A percentile compares a stretch with the other conserved stretches of the same genome.
Evolutionary conservation across 2,113 vertebrate species (phyloP).

Genomic region (Hippocampus abdominalis): DNA sequence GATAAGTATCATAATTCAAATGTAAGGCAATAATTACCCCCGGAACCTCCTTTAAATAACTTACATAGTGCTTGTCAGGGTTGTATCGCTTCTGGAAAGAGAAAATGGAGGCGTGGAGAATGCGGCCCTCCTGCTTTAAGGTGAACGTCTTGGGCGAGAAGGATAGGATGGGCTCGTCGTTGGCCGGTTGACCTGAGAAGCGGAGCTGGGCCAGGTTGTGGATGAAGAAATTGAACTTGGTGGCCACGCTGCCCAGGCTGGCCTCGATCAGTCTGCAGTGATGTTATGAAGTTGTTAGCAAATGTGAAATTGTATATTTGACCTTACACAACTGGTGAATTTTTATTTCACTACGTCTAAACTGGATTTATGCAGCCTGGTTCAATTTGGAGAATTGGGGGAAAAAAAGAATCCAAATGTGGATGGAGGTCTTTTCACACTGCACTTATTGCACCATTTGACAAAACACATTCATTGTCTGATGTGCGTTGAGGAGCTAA

Average conservation of each 20-base stretch:
- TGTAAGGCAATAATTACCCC: not conserved
- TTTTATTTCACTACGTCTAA: not conserved
- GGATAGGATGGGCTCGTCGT: constrained; percentile 91
- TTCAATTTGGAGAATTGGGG: not conserved
- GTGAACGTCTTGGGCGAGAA: constrained; percentile 93
- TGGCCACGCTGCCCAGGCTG: constrained; percentile 94
- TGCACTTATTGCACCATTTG: too few species aligned
- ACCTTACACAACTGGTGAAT: constrained; percentile 25
- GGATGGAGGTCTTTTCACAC: too few species aligned
- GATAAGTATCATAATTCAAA: not conserved
- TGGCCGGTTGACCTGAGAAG: constrained; percentile 92
- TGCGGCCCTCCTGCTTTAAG: constrained; percentile 89
- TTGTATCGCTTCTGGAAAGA: constrained; percentile 98
- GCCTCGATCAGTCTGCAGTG: constrained; percentile 89
- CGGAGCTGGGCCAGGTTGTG: constrained; percentile 95
- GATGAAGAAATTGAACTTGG: constrained; percentile 99
- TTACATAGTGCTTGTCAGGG: constrained; percentile 98
- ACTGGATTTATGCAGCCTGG: not conserved
- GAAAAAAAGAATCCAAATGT: too few species aligned
- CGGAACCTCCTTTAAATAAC: constrained; percentile 23
- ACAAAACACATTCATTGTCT: too few species aligned
- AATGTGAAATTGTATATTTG: not conserved
- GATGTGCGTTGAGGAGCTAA: too few species aligned
- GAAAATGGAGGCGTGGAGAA: constrained; percentile 87
- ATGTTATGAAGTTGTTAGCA: not conserved